Evolutionary conservation across 2,797 vertebrate species (phyloP).

Genomic region (Chelon labrosus): DNA sequence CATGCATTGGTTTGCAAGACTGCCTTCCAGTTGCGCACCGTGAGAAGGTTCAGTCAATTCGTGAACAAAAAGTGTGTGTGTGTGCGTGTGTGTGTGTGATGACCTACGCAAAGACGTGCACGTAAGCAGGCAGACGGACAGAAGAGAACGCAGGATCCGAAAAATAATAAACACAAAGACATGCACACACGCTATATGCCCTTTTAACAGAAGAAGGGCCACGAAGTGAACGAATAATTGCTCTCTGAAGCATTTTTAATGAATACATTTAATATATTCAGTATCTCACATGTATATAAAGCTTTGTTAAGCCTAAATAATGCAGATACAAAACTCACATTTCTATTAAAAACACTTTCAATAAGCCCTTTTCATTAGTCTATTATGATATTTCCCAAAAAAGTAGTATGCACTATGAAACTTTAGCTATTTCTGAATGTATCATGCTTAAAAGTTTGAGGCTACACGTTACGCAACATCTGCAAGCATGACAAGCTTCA

Average conservation of each 20-base stretch:
- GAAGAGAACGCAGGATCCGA: neutral
- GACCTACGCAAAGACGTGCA: slow-evolving; percentile 34
- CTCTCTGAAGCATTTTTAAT: neutral
- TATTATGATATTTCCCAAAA: neutral
- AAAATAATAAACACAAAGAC: neutral
- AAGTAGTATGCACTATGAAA: neutral
- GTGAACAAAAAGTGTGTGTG: slow-evolving; percentile 16
- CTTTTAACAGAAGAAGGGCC: neutral
- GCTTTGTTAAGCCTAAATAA: neutral
- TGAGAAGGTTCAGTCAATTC: slow-evolving; percentile 35
- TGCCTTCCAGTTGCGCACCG: slow-evolving; percentile 13
- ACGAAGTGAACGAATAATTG: neutral
- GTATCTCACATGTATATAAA: neutral
- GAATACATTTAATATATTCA: slow-evolving; percentile 4
- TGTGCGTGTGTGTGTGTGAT: slow-evolving; percentile 17
- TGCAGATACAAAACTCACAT: neutral
- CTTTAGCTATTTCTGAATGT: neutral
- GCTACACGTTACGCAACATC: slow-evolving; percentile 48
- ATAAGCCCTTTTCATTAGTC: neutral
- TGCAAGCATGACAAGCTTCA: slow-evolving; percentile 29
- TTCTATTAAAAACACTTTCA: neutral
- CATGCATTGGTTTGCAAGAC: slow-evolving; percentile 70
- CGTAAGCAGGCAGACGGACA: slow-evolving; percentile 15
- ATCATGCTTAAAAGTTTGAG: slow-evolving; percentile 4
- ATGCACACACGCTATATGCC: neutral